Evolutionary conservation across 2,113 vertebrate species (phyloP).

Genomic region (Butorides virescens): DNA sequence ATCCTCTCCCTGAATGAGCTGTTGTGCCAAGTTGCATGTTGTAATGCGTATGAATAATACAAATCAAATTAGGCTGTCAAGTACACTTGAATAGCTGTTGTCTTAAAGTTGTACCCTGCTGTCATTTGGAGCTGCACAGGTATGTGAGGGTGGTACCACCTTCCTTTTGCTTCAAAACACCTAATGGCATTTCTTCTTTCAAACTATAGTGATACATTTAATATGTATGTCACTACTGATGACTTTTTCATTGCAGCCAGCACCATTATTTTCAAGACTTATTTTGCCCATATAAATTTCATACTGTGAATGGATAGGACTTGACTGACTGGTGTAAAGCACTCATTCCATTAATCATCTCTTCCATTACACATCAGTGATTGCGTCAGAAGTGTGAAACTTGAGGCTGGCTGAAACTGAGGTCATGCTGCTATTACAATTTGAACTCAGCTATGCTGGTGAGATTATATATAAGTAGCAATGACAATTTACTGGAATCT

Average conservation of each 20-base stretch:
- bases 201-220: not conserved
- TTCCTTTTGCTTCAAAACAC: not conserved
- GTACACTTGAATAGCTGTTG: not conserved
- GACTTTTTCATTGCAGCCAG: not conserved
- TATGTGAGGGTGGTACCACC: not conserved
- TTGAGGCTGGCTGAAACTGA: not conserved
- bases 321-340: not conserved
- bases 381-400: not conserved
- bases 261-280: not conserved
- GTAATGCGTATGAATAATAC: not conserved
- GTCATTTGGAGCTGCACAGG: not conserved
- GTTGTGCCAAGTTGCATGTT: not conserved
- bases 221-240: not conserved
- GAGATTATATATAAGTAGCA: not conserved
- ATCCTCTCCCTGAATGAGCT: not conserved
- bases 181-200: not conserved
- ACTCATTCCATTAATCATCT: not conserved
- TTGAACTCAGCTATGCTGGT: not conserved
- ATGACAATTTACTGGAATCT: not conserved
- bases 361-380: not conserved
- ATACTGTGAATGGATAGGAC: not conserved
- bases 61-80: slow-evolving; percentile 9
- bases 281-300: not conserved
- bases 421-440: not conserved
- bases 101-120: not conserved